Evolutionary conservation across 2,797 vertebrate species (phyloP), one percentile per base, ranked within the genome.

Genomic region (Synanceia verrucosa): DNA sequence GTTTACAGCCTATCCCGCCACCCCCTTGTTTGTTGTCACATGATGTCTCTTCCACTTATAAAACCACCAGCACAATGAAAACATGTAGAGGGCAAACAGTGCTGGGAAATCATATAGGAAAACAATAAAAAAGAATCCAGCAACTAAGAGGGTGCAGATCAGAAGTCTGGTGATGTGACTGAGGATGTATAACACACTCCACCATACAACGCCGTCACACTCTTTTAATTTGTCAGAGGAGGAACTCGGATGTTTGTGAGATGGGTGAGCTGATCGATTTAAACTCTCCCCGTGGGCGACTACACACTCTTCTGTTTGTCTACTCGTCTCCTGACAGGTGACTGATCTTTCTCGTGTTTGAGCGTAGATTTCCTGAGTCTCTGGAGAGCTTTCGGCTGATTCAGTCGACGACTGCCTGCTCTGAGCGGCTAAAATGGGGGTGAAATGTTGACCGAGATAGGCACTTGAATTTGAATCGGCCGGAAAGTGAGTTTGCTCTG

Each of bases 11-110:
- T 75, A 52, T 72, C 63, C 74, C 39, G 34, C 65, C 48, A 65
- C 66, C 51, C 19, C 64, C 28, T 88, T 84, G 9, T 73, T 92
- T 71, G 59, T 91, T 85, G 79, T 79, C 91, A 52, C 91, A 65
- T 65, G 85, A 75, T 89, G 86, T 85, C 74, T 93, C 78, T 85
- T 91, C 79, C 92, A 93, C 84, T 95, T 93, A 0, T 90, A 94
- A 71, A 92, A 95, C 70, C 97, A 92, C 94, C 96, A 98, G 70
- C 91, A 96, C 78, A 96, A 60, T 31, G 96, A 96, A 71, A 96
- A 94, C 33, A 95, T 52, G 53, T 96, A 98, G 75, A 98, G 91
- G 0, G 85, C 92, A 81, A 96, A 94, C 73, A 97, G 96, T 12
- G 94, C 90, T 44, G 95, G 93, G 76, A 98, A 93, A 88, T 97